These are phyloP conservation scores for Rhinoderma darwinii DNA, from an alignment of 2,113 vertebrate genomes.

Conservation along the genomic window DNA sequence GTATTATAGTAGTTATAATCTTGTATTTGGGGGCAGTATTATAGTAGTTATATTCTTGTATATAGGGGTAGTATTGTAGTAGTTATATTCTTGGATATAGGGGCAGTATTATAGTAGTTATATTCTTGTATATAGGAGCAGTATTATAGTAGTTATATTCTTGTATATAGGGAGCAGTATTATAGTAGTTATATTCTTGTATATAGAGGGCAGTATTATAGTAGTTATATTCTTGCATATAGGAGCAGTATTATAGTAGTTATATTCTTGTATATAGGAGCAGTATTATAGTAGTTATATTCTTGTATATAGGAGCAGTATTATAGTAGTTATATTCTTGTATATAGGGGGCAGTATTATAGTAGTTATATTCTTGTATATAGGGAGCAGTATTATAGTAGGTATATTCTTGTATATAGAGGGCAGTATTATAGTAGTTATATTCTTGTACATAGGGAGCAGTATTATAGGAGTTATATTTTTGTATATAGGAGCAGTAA, in stretches of 20 bases:
- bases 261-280: background rate
- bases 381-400: conserved; percentile 11
- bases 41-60: background rate
- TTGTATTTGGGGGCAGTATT: too few species aligned
- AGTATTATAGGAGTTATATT: too few species aligned
- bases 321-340: conserved; percentile 5
- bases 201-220: too few species aligned
- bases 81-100: too few species aligned
- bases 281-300: conserved; percentile 1
- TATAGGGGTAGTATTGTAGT: background rate
- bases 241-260: too few species aligned
- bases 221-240: too few species aligned
- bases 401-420: conserved; percentile 3
- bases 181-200: too few species aligned
- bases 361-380: background rate
- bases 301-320: background rate
- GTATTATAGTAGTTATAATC: too few species aligned
- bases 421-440: background rate
- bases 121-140: background rate
- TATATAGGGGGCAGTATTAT: background rate
- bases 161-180: too few species aligned
- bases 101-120: conserved; percentile 6
- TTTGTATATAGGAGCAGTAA: background rate
- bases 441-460: too few species aligned
- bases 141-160: too few species aligned